A percentile compares a stretch with the other conserved stretches of the same genome.
These are phyloP conservation scores for Medauroidea extradentata DNA, from an alignment of 1,140 invertebrate genomes.

Conservation along the genomic window DNA sequence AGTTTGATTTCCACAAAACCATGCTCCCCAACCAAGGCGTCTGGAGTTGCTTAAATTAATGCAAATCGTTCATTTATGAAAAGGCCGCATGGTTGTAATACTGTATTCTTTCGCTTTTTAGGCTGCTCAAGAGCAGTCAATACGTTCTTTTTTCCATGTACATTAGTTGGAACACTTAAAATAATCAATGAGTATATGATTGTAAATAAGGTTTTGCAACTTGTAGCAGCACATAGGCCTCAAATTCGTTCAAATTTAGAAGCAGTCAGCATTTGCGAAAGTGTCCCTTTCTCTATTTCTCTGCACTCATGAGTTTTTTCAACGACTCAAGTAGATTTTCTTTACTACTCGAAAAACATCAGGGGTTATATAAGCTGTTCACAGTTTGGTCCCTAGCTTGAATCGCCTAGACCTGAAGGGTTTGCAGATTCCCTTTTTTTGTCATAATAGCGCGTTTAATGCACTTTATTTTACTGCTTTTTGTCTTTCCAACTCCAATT, in stretches of 20 bases:
- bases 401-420: constrained; percentile 1
- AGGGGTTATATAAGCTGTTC: constrained; percentile 15
- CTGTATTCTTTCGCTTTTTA: constrained; percentile 16
- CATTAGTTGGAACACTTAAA: not conserved
- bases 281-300: constrained; percentile 25
- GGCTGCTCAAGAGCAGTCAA: constrained; percentile 28
- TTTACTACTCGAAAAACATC: not conserved
- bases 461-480: not conserved
- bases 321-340: constrained; percentile 9
- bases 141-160: constrained; percentile 28
- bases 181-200: constrained; percentile 24
- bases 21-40: constrained; percentile 39
- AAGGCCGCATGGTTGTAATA: constrained; percentile 35
- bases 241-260: constrained; percentile 39
- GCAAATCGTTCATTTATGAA: constrained; percentile 34
- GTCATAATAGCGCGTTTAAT: not conserved
- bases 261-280: constrained; percentile 36
- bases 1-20: constrained; percentile 39
- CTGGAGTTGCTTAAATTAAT: constrained; percentile 39
- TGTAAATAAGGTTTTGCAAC: constrained; percentile 21
- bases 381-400: constrained; percentile 23
- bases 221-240: constrained; percentile 24
- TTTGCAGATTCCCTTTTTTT: not conserved
- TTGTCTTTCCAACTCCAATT: not conserved
- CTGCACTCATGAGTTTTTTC: constrained; percentile 14